Conservation (phyloP, 2,113 vertebrate species). For the Carollia perspicillata region DNA sequence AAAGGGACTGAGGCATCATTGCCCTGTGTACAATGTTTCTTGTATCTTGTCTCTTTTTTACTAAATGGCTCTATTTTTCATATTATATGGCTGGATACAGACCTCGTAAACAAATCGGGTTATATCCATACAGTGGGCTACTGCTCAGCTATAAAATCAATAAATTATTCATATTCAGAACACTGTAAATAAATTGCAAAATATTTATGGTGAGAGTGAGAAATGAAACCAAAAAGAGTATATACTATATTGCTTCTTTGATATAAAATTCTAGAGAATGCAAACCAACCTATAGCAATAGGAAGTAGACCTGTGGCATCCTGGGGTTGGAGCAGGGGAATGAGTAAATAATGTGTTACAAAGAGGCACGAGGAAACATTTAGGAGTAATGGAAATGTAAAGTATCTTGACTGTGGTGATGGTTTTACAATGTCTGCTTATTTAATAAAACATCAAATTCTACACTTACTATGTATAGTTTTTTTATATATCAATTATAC, state of each 20-base stretch:
- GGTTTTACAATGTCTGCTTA: neutral
- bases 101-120: too few relatives aligned
- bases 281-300: neutral
- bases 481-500: neutral
- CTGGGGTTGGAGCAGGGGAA: too few relatives aligned
- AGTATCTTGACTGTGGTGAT: neutral
- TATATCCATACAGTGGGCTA: too few relatives aligned
- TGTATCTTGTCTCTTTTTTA: too few relatives aligned
- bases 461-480: neutral
- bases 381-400: neutral
- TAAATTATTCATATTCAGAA: neutral
- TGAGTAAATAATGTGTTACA: neutral
- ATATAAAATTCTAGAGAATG: neutral
- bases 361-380: neutral
- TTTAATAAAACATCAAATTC: neutral
- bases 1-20: too few relatives aligned
- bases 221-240: neutral
- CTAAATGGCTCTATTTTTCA: too few relatives aligned
- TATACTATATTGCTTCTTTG: neutral
- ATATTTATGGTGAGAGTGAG: neutral
- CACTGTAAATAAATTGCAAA: neutral
- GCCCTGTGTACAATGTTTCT: too few relatives aligned
- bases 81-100: too few relatives aligned
- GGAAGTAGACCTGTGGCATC: neutral
- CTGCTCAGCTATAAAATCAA: neutral